Conservation (phyloP, 2,888 invertebrate species). For the Cheilosia vernalis region DNA sequence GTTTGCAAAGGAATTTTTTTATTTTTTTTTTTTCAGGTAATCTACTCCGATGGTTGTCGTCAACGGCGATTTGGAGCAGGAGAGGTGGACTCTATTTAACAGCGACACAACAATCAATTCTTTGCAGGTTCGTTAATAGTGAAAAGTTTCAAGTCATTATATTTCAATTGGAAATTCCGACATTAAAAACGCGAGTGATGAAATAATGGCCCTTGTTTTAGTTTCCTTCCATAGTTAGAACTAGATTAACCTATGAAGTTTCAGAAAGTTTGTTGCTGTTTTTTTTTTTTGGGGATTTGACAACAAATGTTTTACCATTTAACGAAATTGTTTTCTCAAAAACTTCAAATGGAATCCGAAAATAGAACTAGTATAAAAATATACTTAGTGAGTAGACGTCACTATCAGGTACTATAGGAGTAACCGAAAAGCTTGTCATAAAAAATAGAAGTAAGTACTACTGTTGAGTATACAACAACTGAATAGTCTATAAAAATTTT, state of each 20-base stretch:
- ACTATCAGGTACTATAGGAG: too few species aligned
- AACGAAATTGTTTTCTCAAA: too few species aligned
- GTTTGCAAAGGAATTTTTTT: slow-evolving; percentile 4
- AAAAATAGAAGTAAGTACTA: too few species aligned
- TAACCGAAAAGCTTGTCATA: too few species aligned
- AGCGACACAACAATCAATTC: slow-evolving; percentile 52
- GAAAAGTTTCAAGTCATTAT: slow-evolving; percentile 72
- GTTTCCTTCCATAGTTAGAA: not conserved
- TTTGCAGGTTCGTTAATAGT: slow-evolving; percentile 58
- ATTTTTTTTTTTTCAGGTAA: slow-evolving; percentile 12
- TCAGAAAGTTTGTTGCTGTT: too few species aligned
- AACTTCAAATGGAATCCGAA: too few species aligned
- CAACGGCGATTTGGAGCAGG: not conserved
- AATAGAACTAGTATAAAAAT: too few species aligned
- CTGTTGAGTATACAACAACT: not conserved
- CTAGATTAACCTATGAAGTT: too few species aligned
- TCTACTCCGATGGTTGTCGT: slow-evolving; percentile 19
- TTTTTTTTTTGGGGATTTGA: too few species aligned
- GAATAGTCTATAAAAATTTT: too few species aligned
- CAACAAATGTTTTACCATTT: too few species aligned
- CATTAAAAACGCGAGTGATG: slow-evolving; percentile 42
- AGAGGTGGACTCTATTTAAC: slow-evolving; percentile 22
- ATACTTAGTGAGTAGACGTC: too few species aligned
- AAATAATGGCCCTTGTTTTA: slow-evolving; percentile 2
- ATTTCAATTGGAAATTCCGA: slow-evolving; percentile 63